These are phyloP conservation scores for Pissodes strobi DNA, from an alignment of 1,140 invertebrate species.

Conservation along the genomic window DNA sequence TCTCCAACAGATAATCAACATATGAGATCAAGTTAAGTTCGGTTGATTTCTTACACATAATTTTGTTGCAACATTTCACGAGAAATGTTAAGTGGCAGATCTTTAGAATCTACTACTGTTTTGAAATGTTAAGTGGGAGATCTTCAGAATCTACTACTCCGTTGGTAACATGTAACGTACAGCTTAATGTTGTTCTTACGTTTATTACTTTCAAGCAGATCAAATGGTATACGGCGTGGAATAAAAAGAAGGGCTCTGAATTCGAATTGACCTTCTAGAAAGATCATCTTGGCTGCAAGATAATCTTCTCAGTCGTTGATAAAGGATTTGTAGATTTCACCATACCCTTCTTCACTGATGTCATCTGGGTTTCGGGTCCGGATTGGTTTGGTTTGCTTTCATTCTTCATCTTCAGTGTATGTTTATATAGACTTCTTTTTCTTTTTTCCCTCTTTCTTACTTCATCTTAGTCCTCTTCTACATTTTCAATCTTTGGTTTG, in stretches of 20 bases:
- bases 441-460: conserved; percentile 83
- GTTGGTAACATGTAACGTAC: conserved; percentile 93
- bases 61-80: conserved; percentile 99
- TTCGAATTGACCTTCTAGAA: conserved; percentile 97
- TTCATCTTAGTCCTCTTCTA: conserved; percentile 90
- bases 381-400: conserved; percentile 99
- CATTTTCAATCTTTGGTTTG: conserved; percentile 90
- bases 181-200: conserved; percentile 98
- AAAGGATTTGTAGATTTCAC: conserved; percentile 98
- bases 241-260: conserved; percentile 95
- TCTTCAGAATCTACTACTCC: conserved; percentile 98
- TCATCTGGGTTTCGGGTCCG: conserved; percentile 99
- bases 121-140: conserved; percentile 94
- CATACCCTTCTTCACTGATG: conserved; percentile 97
- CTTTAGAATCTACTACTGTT: conserved; percentile 97
- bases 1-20: too few relatives aligned
- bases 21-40: too few relatives aligned
- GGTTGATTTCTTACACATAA: conserved; percentile 97
- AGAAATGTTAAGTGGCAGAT: conserved; percentile 97
- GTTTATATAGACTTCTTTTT: conserved; percentile 97
- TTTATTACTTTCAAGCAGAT: conserved; percentile 98
- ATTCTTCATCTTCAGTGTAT: conserved; percentile 96
- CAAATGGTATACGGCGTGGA: conserved; percentile 93
- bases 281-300: conserved; percentile 97
- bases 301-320: conserved; percentile 99